phyloP scores from a whole-genome alignment of 2,113 vertebrate species.

The Clarias batrachus region DNA sequence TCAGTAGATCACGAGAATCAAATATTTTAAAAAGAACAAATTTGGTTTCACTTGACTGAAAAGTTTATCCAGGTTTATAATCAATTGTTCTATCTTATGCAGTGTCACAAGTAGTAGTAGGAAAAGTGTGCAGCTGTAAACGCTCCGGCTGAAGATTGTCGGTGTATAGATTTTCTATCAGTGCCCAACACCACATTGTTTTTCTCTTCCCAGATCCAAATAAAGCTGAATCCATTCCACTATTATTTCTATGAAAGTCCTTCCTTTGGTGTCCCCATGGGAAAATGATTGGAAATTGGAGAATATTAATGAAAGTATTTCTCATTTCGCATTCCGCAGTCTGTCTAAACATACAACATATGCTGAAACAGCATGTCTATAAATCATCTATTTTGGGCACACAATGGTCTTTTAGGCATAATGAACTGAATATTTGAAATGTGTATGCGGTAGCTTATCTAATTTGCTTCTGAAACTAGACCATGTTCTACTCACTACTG shows the following conservation, averaged over 20 bases:
- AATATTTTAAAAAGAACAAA: background rate
- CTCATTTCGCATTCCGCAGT: background rate
- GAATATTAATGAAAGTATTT: conserved; percentile 25
- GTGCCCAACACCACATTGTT: background rate
- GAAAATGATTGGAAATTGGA: conserved; percentile 3
- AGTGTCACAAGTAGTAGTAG: background rate
- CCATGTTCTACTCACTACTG: background rate
- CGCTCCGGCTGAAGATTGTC: conserved; percentile 8
- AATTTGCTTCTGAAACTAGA: conserved; percentile 17
- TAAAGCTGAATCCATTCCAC: conserved; percentile 6
- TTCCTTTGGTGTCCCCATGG: background rate
- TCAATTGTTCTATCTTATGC: background rate
- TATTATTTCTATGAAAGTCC: background rate
- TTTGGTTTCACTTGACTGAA: background rate
- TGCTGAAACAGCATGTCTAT: conserved; percentile 24
- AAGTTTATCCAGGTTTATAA: background rate
- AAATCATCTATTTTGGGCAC: conserved; percentile 26
- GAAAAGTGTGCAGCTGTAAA: conserved; percentile 13
- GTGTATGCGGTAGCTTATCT: conserved; percentile 3
- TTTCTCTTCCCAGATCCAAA: background rate
- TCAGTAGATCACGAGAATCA: background rate
- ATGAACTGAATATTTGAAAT: conserved; percentile 25
- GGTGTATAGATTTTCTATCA: conserved; percentile 21
- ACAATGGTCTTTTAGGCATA: conserved; percentile 17
- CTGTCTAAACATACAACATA: conserved; percentile 13